Percentiles rank a stretch among this genome's conserved stretches.
These are phyloP conservation scores for Mustela lutreola DNA, from an alignment of 2,113 vertebrate species.

Conservation along the genomic window DNA sequence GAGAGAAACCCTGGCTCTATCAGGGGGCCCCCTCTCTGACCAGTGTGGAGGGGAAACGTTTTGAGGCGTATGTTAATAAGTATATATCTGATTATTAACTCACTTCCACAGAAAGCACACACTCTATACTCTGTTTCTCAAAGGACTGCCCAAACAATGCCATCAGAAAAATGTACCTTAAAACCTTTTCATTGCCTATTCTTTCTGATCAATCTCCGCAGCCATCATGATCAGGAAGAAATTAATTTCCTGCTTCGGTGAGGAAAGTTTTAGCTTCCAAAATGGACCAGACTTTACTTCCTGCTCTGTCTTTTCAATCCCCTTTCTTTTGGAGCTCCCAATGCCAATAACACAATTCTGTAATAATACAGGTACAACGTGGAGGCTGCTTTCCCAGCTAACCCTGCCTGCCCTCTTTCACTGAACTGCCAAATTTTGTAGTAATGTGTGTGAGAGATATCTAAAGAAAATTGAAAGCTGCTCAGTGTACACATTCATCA, in stretches of 20 bases:
- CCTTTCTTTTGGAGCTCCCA: background rate
- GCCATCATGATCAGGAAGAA: conserved; percentile 61
- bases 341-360: background rate
- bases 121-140: conserved; percentile 40
- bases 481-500: background rate
- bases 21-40: background rate
- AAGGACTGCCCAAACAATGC: background rate
- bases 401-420: background rate
- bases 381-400: conserved; percentile 8
- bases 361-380: background rate
- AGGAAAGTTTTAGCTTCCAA: conserved; percentile 54
- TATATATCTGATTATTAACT: conserved; percentile 37
- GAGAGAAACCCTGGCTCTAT: background rate
- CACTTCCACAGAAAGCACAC: background rate
- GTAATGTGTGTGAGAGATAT: background rate
- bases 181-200: conserved; percentile 49
- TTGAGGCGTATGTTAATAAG: conserved; percentile 32
- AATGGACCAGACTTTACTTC: conserved; percentile 55
- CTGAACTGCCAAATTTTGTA: background rate
- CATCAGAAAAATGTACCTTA: conserved; percentile 42
- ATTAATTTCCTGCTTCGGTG: conserved; percentile 71
- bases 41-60: background rate
- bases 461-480: background rate
- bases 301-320: conserved; percentile 37
- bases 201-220: conserved; percentile 53